Evolutionary conservation across 2,797 vertebrate species (phyloP).

Genomic region (Schizothorax lantsangensis): DNA sequence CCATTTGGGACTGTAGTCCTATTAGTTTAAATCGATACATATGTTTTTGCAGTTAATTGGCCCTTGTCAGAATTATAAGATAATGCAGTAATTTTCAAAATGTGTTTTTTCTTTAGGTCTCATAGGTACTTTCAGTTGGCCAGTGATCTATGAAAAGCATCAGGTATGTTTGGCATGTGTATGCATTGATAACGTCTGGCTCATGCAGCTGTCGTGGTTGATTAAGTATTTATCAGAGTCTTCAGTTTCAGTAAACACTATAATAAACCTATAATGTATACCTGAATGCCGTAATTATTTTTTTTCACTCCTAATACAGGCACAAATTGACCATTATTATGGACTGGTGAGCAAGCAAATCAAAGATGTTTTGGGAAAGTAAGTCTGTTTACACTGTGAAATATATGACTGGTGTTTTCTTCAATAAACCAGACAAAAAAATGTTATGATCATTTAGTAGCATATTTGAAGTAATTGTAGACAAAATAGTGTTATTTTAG

Average conservation of each 20-base stretch:
- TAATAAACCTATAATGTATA: constrained; percentile 1
- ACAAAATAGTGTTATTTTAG: too few species aligned
- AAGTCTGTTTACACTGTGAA: constrained; percentile 64
- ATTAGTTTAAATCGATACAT: not conserved
- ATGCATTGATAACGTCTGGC: not conserved
- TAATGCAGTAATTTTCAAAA: not conserved
- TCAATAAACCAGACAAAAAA: not conserved
- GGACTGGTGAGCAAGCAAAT: constrained; percentile 83
- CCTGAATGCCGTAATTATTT: not conserved
- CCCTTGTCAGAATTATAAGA: not conserved
- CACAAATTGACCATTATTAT: constrained; percentile 86
- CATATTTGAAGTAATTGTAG: not conserved
- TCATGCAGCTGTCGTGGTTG: not conserved
- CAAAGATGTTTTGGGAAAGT: constrained; percentile 85
- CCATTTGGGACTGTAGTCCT: not conserved
- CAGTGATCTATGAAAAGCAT: constrained; percentile 88
- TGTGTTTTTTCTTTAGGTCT: constrained; percentile 74
- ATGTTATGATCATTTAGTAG: not conserved
- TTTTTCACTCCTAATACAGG: constrained; percentile 68
- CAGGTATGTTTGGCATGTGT: constrained; percentile 72
- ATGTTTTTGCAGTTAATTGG: not conserved
- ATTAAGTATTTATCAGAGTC: constrained; percentile 17
- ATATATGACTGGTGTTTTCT: not conserved
- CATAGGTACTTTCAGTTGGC: constrained; percentile 86
- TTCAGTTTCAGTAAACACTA: not conserved